Evolutionary conservation across 1,140 invertebrate species (phyloP), one percentile per base, ranked within the genome.

Genomic region (Vanessa atalanta): DNA sequence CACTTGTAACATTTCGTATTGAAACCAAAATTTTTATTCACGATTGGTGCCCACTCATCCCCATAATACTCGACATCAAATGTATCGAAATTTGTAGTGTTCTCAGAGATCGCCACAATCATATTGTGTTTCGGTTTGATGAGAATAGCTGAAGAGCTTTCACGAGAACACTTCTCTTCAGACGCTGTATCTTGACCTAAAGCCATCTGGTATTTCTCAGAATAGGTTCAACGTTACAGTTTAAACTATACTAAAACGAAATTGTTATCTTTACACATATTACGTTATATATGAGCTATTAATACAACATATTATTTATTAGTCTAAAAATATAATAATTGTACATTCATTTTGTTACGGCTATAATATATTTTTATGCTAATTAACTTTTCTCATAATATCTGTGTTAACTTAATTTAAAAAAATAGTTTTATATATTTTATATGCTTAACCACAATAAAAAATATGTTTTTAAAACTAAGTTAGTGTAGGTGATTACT

Each of bases 171-270:
- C 57, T 70, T 50, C 47, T 37, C 26, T n/a, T 37, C 57, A 50
- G 47, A 14, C 50, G 50, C 31, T 37, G 57, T 70, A 50, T 47
- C 68, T 70, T 60, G 68, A 70, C 68, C 57, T 70, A 63, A 70
- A 63, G 57, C 57, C 68, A 70, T 70, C 57, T 70, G 55, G 53
- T 63, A 57, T 48, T 67, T 55, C 65, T 76, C 70, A 79, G 78
- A 85, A 83, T 82, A 78, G 68, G 47, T 66, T 15, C 47, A 53
- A 53, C n/a, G 31, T 67, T 53, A 53, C 65, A 47, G 37, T 67
- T 31, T 37, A 53, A 55, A 67, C 12, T 51, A 66, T 5, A 51
- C 26, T 23, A 72, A 78, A 61, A 12, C 14, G 31, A 43, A 31
- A 31, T 61, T 61, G 57, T 61, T 31, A 31, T 61, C 31, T 61